These are phyloP conservation scores for Aplochiton taeniatus DNA, from an alignment of 2,797 vertebrate species.

Conservation along the genomic window DNA sequence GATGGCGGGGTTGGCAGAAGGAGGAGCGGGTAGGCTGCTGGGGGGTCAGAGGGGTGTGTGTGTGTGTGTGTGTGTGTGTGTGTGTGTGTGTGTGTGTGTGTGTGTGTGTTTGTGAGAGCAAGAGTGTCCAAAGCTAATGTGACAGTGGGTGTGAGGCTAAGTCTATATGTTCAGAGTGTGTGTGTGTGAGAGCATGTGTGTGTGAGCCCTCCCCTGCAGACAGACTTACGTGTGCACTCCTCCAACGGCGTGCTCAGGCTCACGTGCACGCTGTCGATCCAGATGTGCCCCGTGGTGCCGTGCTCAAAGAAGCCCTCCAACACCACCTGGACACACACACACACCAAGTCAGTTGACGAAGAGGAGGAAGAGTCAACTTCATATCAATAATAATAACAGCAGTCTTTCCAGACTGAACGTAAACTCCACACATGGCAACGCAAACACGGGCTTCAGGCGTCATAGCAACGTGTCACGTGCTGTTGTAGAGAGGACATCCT, in stretches of 20 bases:
- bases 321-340: slow-evolving; percentile 78
- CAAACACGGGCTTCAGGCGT: no score
- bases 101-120: background rate
- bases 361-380: no score
- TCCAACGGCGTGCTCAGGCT: slow-evolving; percentile 85
- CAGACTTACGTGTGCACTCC: slow-evolving; percentile 92
- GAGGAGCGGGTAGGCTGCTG: slow-evolving; percentile 6
- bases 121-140: background rate
- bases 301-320: slow-evolving; percentile 90
- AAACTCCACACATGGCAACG: no score
- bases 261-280: slow-evolving; percentile 91
- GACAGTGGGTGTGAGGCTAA: no score
- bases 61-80: background rate
- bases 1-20: background rate
- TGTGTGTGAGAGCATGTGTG: background rate
- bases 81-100: background rate
- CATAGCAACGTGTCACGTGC: no score
- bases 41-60: slow-evolving; percentile 10
- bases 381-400: no score
- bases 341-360: no score
- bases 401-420: no score
- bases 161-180: background rate
- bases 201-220: background rate
- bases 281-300: slow-evolving; percentile 85
- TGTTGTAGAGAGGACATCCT: no score